phyloP scores from a whole-genome alignment of 35 echinoderm and acorn worm species.

The Ptychodera flava region DNA sequence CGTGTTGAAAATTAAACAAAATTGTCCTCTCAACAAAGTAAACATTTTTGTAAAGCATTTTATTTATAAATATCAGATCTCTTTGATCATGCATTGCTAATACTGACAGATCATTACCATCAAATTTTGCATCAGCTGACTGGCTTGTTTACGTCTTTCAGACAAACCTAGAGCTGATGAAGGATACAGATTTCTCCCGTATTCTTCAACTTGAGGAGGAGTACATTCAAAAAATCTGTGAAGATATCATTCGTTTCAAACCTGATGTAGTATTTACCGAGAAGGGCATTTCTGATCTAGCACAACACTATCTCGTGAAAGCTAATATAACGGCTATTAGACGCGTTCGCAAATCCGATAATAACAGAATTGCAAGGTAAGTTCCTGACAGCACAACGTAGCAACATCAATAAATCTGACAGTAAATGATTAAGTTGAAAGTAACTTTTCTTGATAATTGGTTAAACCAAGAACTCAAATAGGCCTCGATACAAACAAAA shows the following conservation, averaged over 20 bases:
- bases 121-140: no score
- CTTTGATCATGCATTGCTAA: no score
- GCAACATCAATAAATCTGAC: no score
- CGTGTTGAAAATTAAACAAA: no score
- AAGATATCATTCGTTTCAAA: slow-evolving; percentile 76
- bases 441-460: no score
- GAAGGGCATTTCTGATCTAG: slow-evolving; percentile 94
- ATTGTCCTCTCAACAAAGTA: no score
- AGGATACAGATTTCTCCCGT: slow-evolving; percentile 67
- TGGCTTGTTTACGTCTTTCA: slow-evolving; percentile 39
- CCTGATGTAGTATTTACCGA: slow-evolving; percentile 90
- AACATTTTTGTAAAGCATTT: no score
- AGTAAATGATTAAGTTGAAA: no score
- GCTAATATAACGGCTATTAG: slow-evolving; percentile 85
- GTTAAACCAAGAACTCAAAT: no score
- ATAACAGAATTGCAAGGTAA: slow-evolving; percentile 95
- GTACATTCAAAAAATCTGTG: slow-evolving; percentile 77
- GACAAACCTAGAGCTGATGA: slow-evolving; percentile 81
- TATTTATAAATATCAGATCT: no score
- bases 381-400: background rate
- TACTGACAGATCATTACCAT: no score
- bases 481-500: no score
- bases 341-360: slow-evolving; percentile 87
- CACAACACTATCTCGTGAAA: slow-evolving; percentile 81
- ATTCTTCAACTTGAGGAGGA: slow-evolving; percentile 97